Evolutionary conservation across 2,797 vertebrate species (phyloP).

Genomic region (Alauda arvensis): DNA sequence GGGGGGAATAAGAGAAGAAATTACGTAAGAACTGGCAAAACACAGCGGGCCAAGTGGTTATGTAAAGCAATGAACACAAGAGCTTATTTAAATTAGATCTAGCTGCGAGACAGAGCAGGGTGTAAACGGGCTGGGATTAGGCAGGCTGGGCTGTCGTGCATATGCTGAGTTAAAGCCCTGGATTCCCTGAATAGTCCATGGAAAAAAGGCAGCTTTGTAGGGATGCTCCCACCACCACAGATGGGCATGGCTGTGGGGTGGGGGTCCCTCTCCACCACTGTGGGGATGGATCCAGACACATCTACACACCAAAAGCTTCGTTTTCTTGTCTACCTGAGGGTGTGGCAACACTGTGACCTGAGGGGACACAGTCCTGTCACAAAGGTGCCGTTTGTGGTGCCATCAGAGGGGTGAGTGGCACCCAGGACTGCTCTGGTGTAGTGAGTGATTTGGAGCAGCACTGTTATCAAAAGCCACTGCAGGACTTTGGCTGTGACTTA

Average conservation of each 20-base stretch:
- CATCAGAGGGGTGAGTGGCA: fast-evolving
- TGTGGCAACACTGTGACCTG: background rate
- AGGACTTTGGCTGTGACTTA: background rate
- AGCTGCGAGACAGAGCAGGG: background rate
- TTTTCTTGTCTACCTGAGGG: background rate
- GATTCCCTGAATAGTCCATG: background rate
- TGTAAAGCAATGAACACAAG: slow-evolving; percentile 50
- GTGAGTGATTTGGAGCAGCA: background rate
- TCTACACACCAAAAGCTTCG: background rate
- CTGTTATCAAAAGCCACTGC: background rate
- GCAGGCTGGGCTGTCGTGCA: background rate
- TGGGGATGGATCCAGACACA: background rate
- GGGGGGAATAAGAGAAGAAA: background rate
- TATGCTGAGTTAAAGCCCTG: background rate
- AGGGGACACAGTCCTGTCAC: background rate
- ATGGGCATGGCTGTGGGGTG: fast-evolving
- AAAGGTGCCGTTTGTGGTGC: background rate
- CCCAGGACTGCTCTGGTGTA: background rate
- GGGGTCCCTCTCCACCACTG: background rate
- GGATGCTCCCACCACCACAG: background rate
- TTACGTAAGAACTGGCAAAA: slow-evolving; percentile 57
- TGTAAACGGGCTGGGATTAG: slow-evolving; percentile 32
- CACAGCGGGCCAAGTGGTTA: slow-evolving; percentile 39
- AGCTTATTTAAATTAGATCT: slow-evolving; percentile 52
- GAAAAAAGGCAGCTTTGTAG: background rate